Evolutionary conservation across 2,113 vertebrate genomes (phyloP).

Genomic region (Redunca redunca): DNA sequence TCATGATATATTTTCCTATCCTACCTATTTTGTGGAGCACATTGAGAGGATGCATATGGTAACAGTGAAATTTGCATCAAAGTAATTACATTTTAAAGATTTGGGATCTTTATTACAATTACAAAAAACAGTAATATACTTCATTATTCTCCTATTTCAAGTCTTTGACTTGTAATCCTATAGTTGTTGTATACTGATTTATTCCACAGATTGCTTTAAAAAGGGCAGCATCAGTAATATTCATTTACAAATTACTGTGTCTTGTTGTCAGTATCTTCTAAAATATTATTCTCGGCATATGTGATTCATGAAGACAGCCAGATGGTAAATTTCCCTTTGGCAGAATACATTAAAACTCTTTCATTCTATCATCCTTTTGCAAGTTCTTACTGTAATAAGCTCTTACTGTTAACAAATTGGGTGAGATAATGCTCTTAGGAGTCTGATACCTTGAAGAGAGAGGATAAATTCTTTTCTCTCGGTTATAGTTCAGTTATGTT

Average conservation of each 20-base stretch:
- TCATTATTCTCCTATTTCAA: constrained; percentile 69
- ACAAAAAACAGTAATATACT: constrained; percentile 56
- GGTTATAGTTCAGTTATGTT: constrained; percentile 42
- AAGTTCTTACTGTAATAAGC: constrained; percentile 47
- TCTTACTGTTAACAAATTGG: constrained; percentile 53
- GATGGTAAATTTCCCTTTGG: constrained; percentile 73
- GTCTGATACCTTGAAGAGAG: constrained; percentile 50
- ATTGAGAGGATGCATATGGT: not conserved
- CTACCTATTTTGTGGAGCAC: not conserved
- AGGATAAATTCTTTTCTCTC: constrained; percentile 45
- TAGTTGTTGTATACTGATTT: constrained; percentile 60
- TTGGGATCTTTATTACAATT: constrained; percentile 64
- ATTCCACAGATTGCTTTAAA: constrained; percentile 62
- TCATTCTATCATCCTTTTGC: constrained; percentile 54
- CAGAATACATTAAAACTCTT: constrained; percentile 67
- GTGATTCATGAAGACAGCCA: constrained; percentile 70
- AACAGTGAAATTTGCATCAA: constrained; percentile 59
- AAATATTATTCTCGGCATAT: constrained; percentile 75
- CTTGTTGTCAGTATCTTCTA: constrained; percentile 65
- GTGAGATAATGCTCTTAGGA: constrained; percentile 43
- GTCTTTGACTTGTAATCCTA: constrained; percentile 52
- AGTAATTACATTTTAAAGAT: constrained; percentile 65
- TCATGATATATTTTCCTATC: constrained; percentile 47
- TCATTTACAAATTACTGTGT: constrained; percentile 68
- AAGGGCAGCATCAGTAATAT: constrained; percentile 69